phyloP scores from a whole-genome alignment of 1,140 invertebrate species.

The Trachymyrmex cornetzi region DNA sequence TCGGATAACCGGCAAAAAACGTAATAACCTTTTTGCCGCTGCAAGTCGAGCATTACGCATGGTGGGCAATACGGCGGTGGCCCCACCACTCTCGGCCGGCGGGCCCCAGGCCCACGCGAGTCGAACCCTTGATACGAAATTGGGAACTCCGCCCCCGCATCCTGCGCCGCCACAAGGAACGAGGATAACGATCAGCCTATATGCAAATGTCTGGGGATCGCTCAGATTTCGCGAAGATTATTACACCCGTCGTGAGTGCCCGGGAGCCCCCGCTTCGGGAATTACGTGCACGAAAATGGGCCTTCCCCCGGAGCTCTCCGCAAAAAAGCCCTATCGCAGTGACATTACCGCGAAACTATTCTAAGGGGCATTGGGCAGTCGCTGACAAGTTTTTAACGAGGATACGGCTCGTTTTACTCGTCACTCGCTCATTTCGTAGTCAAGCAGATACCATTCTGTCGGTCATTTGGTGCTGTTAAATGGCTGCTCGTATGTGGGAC shows the following conservation, averaged over 20 bases:
- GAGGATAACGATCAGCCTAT: conserved; percentile 69
- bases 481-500: not conserved
- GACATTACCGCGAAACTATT: conserved; percentile 45
- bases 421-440: conserved; percentile 21
- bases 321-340: conserved; percentile 19
- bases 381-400: conserved; percentile 73
- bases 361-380: conserved; percentile 16
- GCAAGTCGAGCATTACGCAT: conserved; percentile 69
- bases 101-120: conserved; percentile 10
- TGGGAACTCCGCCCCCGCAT: conserved; percentile 72
- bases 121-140: conserved; percentile 56
- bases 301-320: not conserved
- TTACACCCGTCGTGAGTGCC: conserved; percentile 60
- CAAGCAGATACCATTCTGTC: not conserved
- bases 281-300: conserved; percentile 39
- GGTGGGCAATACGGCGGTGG: not conserved
- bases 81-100: not conserved
- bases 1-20: conserved; percentile 77
- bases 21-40: conserved; percentile 78
- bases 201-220: conserved; percentile 69
- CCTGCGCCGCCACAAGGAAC: not conserved
- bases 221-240: conserved; percentile 68
- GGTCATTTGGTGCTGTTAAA: conserved; percentile 13
- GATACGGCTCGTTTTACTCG: conserved; percentile 6
- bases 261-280: conserved; percentile 24